Evolutionary conservation across 2,113 vertebrate species (phyloP).

Genomic region (Pristiophorus japonicus): DNA sequence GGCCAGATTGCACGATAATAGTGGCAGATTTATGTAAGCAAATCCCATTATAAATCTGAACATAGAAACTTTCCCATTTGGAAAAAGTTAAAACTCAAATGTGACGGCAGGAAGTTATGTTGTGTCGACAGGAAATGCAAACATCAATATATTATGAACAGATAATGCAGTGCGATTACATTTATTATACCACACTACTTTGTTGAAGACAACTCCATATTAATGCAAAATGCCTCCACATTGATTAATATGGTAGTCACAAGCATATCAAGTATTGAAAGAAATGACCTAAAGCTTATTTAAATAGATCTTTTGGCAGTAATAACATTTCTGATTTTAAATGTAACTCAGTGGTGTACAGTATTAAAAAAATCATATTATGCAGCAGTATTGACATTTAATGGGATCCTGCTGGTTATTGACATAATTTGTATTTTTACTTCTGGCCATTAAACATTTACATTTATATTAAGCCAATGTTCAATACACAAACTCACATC

Average conservation of each 20-base stretch:
- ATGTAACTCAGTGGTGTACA: background rate
- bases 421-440: background rate
- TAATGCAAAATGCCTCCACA: background rate
- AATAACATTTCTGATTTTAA: background rate
- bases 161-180: background rate
- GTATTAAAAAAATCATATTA: background rate
- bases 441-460: background rate
- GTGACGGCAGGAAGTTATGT: background rate
- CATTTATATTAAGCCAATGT: background rate
- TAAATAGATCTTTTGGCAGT: background rate
- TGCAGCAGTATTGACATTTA: background rate
- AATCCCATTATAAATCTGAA: background rate
- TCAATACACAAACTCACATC: background rate
- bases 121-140: background rate
- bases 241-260: background rate
- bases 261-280: background rate
- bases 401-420: background rate
- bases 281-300: background rate
- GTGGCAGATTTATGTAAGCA: background rate
- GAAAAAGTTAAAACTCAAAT: background rate
- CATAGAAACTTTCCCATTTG: background rate
- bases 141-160: background rate
- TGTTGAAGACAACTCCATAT: background rate
- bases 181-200: background rate
- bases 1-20: too few relatives aligned